These are phyloP conservation scores for Thomomys bottae DNA, from an alignment of 2,113 vertebrate species.

Conservation along the genomic window DNA sequence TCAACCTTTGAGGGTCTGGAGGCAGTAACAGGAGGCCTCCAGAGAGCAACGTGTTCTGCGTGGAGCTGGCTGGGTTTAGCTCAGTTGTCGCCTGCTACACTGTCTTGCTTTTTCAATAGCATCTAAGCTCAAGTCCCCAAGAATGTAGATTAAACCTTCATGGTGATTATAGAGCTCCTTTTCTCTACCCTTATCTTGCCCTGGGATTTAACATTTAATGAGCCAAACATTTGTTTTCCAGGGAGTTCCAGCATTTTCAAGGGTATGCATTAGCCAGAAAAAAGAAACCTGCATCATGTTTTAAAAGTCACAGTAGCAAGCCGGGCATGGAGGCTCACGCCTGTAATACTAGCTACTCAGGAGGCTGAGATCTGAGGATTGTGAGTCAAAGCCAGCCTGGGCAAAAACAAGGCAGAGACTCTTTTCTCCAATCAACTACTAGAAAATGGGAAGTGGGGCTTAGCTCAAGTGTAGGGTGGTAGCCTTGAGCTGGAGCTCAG, in stretches of 20 bases:
- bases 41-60: constrained; percentile 63
- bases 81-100: constrained; percentile 66
- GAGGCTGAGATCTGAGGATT: too few species aligned
- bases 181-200: constrained; percentile 44
- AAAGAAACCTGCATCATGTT: constrained; percentile 80
- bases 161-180: constrained; percentile 68
- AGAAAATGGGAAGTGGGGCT: too few species aligned
- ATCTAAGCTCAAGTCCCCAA: constrained; percentile 52
- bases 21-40: neutral
- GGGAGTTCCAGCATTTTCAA: constrained; percentile 79
- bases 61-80: constrained; percentile 68
- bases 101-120: constrained; percentile 62
- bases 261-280: constrained; percentile 67
- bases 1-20: neutral
- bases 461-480: too few species aligned
- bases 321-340: too few species aligned
- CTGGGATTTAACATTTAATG: constrained; percentile 80
- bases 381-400: too few species aligned
- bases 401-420: too few species aligned
- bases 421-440: too few species aligned
- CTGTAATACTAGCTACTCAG: too few species aligned
- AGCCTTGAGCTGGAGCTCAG: too few species aligned
- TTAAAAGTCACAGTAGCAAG: constrained; percentile 84
- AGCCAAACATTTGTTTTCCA: constrained; percentile 79
- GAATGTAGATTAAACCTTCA: constrained; percentile 78